phyloP scores from a whole-genome alignment of 1,140 invertebrate species.

The Temnothorax curvispinosus region DNA sequence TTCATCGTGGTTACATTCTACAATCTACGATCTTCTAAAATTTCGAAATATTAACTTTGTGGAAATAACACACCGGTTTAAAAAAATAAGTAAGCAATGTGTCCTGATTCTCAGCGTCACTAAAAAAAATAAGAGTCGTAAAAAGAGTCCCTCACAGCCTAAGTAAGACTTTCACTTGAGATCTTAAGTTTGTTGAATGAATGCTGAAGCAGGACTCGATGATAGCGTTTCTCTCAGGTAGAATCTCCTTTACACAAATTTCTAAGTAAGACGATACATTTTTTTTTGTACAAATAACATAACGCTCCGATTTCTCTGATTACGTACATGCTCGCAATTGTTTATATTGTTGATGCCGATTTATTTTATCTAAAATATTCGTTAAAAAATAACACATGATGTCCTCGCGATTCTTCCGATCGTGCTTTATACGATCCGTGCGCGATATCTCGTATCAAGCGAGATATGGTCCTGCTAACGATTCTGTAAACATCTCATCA shows the following conservation, averaged over 20 bases:
- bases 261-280: conserved; percentile 26
- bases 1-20: conserved; percentile 72
- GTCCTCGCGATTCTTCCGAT: not conserved
- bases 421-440: not conserved
- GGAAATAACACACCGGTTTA: conserved; percentile 62
- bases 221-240: conserved; percentile 24
- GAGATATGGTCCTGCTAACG: conserved; percentile 41
- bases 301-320: conserved; percentile 15
- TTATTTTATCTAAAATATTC: conserved; percentile 16
- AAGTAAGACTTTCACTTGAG: conserved; percentile 78
- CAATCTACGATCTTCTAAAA: conserved; percentile 71
- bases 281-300: conserved; percentile 48
- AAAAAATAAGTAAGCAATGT: conserved; percentile 78
- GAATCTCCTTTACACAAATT: not conserved
- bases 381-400: conserved; percentile 14
- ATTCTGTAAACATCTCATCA: conserved; percentile 61
- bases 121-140: conserved; percentile 60
- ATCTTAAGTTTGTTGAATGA: conserved; percentile 74
- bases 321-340: not conserved
- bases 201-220: conserved; percentile 69
- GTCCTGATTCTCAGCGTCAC: conserved; percentile 65
- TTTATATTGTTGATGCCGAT: not conserved
- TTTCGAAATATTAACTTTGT: conserved; percentile 71
- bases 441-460: not conserved
- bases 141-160: conserved; percentile 78